A percentile compares a stretch with the other conserved stretches of the same genome.
phyloP scores from a whole-genome alignment of 2,888 invertebrate species.

The Parnassius apollo region DNA sequence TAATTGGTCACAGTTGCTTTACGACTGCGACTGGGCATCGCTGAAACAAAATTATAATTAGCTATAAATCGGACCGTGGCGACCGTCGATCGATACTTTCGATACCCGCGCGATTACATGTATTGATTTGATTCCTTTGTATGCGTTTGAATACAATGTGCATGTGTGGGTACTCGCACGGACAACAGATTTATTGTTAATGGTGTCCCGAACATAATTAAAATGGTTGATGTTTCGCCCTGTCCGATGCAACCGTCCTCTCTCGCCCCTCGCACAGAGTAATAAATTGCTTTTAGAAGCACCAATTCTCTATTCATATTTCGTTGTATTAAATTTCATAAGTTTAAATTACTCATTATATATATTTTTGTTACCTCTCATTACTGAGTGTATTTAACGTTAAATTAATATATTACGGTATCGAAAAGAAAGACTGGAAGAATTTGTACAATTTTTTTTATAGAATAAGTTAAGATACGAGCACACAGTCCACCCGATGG shows the following conservation, averaged over 20 bases:
- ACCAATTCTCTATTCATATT: too few species aligned
- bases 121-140: conserved; percentile 43
- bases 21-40: conserved; percentile 51
- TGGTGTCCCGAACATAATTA: conserved; percentile 80
- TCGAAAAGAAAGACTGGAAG: too few species aligned
- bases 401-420: too few species aligned
- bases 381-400: too few species aligned
- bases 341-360: too few species aligned
- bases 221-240: conserved; percentile 79
- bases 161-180: conserved; percentile 36
- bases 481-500: too few species aligned
- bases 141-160: conserved; percentile 27
- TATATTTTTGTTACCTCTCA: too few species aligned
- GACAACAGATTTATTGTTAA: conserved; percentile 80
- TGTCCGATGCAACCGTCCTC: conserved; percentile 61
- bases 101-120: conserved; percentile 53
- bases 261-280: conserved; percentile 48
- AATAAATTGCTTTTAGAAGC: background rate
- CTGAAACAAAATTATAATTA: conserved; percentile 73
- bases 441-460: too few species aligned
- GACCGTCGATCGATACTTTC: conserved; percentile 53
- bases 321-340: too few species aligned
- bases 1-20: conserved; percentile 73
- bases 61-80: conserved; percentile 65
- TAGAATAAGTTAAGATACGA: too few species aligned